Evolutionary conservation across 2,797 vertebrate species (phyloP).

Genomic region (Carcharodon carcharias): DNA sequence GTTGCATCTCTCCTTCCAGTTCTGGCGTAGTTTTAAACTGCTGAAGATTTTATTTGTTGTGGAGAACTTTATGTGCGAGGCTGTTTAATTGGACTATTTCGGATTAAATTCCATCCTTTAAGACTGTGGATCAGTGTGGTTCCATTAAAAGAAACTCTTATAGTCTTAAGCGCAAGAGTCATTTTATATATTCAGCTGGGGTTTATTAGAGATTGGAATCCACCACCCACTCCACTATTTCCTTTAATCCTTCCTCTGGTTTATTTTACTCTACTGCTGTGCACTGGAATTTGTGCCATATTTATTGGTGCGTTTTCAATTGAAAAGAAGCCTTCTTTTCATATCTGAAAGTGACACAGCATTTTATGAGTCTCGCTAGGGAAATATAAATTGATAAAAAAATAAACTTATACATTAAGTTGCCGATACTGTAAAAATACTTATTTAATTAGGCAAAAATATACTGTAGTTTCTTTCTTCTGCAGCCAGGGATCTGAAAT

Average conservation of each 20-base stretch:
- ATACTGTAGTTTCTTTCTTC: slow-evolving; percentile 28
- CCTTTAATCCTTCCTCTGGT: slow-evolving; percentile 18
- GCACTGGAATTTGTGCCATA: slow-evolving; percentile 28
- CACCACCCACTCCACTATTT: slow-evolving; percentile 36
- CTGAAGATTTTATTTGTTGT: slow-evolving; percentile 9
- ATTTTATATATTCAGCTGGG: slow-evolving; percentile 34
- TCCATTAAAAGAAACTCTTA: slow-evolving; percentile 12
- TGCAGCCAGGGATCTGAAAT: slow-evolving; percentile 15
- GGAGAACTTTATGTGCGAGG: not conserved
- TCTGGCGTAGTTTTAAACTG: not conserved
- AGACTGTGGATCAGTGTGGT: not conserved
- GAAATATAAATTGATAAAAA: slow-evolving; percentile 30
- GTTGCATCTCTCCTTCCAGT: not conserved
- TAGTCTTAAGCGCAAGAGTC: slow-evolving; percentile 1
- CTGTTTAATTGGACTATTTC: slow-evolving; percentile 3
- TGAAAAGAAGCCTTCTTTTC: slow-evolving; percentile 29
- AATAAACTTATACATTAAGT: slow-evolving; percentile 28
- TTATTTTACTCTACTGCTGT: slow-evolving; percentile 28
- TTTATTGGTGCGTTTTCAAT: slow-evolving; percentile 31
- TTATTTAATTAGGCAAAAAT: slow-evolving; percentile 24
- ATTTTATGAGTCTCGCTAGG: not conserved
- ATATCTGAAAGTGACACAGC: slow-evolving; percentile 25
- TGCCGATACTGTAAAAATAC: not conserved
- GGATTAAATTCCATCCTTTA: slow-evolving; percentile 32
- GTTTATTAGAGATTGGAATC: slow-evolving; percentile 33